Percentiles rank a stretch among this genome's conserved stretches.
Conservation (phyloP, 2,113 vertebrate species). For the Mesoclemmys tuberculata region DNA sequence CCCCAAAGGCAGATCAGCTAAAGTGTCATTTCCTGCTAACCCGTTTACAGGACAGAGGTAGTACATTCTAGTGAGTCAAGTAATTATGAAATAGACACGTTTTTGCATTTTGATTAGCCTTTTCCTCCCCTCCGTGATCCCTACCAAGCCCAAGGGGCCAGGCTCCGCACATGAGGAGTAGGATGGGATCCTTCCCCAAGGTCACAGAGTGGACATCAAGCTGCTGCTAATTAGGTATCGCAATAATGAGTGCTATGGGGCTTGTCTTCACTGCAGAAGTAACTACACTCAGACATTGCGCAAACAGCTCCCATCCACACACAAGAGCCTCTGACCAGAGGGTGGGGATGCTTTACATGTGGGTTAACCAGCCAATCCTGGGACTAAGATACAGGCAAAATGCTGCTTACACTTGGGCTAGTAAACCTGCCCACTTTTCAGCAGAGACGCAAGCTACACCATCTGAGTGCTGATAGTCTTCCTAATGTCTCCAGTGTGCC, state of each 20-base stretch:
- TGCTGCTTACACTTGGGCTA: background rate
- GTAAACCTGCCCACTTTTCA: background rate
- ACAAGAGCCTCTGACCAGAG: too few species aligned
- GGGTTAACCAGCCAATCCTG: too few species aligned
- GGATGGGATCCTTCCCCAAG: background rate
- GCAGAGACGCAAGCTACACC: background rate
- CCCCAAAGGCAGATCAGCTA: too few species aligned
- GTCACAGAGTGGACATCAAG: background rate
- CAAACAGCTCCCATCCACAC: too few species aligned
- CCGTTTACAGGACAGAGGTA: background rate
- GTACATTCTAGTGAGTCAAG: background rate
- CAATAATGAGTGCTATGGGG: background rate
- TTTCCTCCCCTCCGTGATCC: background rate
- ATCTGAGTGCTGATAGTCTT: background rate
- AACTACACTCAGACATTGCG: background rate
- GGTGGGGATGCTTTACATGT: too few species aligned
- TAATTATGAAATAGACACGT: background rate
- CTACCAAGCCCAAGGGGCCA: background rate
- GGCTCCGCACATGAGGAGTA: background rate
- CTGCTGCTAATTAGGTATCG: background rate
- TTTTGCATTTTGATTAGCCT: background rate
- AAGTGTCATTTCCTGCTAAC: background rate
- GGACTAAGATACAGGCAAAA: background rate
- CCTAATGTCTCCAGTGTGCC: background rate
- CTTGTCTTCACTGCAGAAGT: background rate